Evolutionary conservation across 2,797 vertebrate genomes (phyloP).

Genomic region (Astyanax mexicanus): DNA sequence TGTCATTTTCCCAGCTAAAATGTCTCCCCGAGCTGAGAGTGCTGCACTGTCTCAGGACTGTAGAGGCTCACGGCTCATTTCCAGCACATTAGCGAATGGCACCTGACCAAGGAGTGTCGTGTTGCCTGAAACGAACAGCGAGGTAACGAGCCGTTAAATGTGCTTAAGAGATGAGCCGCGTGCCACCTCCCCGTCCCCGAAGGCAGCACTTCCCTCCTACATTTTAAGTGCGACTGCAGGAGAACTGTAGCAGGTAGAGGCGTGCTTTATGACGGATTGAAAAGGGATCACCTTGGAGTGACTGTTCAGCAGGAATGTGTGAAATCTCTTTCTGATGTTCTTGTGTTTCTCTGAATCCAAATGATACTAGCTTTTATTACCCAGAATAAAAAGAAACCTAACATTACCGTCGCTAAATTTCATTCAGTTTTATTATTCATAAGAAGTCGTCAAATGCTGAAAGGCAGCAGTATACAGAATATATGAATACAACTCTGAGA

Average conservation of each 20-base stretch:
- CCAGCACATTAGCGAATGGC: constrained; percentile 72
- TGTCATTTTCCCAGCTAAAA: constrained; percentile 39
- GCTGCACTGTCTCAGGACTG: constrained; percentile 47
- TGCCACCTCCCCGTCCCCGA: constrained; percentile 57
- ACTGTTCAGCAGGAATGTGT: constrained; percentile 48
- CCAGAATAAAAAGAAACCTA: constrained; percentile 30
- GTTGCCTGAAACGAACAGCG: constrained; percentile 59
- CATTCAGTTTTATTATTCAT: constrained; percentile 2
- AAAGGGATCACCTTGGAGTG: constrained; percentile 50
- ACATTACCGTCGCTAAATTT: constrained; percentile 19
- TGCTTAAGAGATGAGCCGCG: constrained; percentile 73
- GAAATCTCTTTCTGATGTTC: constrained; percentile 51
- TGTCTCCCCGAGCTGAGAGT: constrained; percentile 28
- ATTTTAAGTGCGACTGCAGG: constrained; percentile 42
- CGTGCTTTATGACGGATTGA: constrained; percentile 35
- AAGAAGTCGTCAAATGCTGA: too few species aligned
- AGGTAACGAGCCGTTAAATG: constrained; percentile 76
- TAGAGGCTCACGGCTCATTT: constrained; percentile 73
- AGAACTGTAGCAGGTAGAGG: constrained; percentile 45
- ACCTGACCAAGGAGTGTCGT: constrained; percentile 72
- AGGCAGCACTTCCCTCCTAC: constrained; percentile 42
- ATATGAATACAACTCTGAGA: too few species aligned
- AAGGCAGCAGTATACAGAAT: too few species aligned
- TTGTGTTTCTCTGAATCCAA: constrained; percentile 21
- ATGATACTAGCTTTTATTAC: constrained; percentile 40